Percentiles rank a stretch among this genome's conserved stretches.
phyloP scores from a whole-genome alignment of 2,113 vertebrate species.

The Cyanoderma ruficeps region DNA sequence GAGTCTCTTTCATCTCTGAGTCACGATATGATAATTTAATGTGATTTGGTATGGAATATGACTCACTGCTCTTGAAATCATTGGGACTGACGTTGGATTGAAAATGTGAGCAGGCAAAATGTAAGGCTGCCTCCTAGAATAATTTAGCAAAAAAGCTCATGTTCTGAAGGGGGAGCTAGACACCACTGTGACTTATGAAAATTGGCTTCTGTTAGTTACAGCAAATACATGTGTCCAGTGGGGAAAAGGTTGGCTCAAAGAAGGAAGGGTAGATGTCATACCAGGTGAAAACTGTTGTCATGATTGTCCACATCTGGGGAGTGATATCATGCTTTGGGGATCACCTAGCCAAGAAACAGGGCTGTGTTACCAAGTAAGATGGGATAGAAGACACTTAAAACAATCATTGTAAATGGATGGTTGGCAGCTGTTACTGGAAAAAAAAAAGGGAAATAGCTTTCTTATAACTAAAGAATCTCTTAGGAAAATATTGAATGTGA shows the following conservation, averaged over 20 bases:
- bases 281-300: background rate
- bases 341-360: background rate
- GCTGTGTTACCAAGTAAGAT: background rate
- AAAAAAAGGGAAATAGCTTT: background rate
- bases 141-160: background rate
- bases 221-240: background rate
- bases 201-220: background rate
- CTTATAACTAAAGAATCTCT: background rate
- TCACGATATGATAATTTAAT: slow-evolving; percentile 24
- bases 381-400: background rate
- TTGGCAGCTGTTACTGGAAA: background rate
- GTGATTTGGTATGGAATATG: slow-evolving; percentile 2
- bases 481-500: background rate
- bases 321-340: background rate
- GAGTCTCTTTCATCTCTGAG: slow-evolving; percentile 30
- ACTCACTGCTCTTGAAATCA: slow-evolving; percentile 29
- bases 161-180: background rate
- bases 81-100: background rate
- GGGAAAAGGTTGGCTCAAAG: background rate
- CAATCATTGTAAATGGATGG: background rate
- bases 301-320: background rate
- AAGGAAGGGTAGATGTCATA: background rate
- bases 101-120: background rate
- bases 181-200: background rate
- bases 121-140: background rate